Evolutionary conservation across 2,797 vertebrate species (phyloP), one percentile per base, ranked within the genome.

Genomic region (Aulostomus chinensis): DNA sequence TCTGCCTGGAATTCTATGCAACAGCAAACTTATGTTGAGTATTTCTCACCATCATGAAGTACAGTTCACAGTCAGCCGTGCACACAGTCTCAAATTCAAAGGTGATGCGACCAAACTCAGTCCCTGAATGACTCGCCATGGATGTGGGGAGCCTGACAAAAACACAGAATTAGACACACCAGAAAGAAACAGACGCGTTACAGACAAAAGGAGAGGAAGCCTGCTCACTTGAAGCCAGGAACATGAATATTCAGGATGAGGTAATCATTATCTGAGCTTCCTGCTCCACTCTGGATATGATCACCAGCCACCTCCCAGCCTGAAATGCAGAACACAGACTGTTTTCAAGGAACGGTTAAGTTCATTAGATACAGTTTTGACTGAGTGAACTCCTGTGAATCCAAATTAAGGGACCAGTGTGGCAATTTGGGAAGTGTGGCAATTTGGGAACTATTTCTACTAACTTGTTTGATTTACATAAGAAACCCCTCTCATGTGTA

Each of bases 231-330:
- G 86, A 99, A 99, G 71, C 97, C 96, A 0, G 95, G 93, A 22
- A 98, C 78, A 13, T 94, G 93, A 54, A 99, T 89, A 69, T 94
- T 99, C 69, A 99, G 87, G 60, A 99, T 97, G 64, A 98, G 94
- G 76, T 98, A 99, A 78, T 99, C 97, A 43, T 98, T 97, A 80
- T 98, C 97, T 0, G 95, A 95, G 55, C 94, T 93, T 42, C 97
- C 97, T 20, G 94, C 86, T 57, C 93, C 95, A 64, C 93, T 95
- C 73, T 90, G 93, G 62, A 99, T 92, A 49, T 98, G 91, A 80
- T 96, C 95, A 35, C 97, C 94, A 37, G 94, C 96, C 13, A 96
- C 96, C 58, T 97, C 96, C 97, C 97, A 99, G 43, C 96, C 97
- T 99, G 34, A 31, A 73, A 16, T 42, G 31, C 11, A 53, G 20